Base-by-base conservation (phyloP, 2,888 invertebrate species). In the Synergus gifuensis region DNA sequence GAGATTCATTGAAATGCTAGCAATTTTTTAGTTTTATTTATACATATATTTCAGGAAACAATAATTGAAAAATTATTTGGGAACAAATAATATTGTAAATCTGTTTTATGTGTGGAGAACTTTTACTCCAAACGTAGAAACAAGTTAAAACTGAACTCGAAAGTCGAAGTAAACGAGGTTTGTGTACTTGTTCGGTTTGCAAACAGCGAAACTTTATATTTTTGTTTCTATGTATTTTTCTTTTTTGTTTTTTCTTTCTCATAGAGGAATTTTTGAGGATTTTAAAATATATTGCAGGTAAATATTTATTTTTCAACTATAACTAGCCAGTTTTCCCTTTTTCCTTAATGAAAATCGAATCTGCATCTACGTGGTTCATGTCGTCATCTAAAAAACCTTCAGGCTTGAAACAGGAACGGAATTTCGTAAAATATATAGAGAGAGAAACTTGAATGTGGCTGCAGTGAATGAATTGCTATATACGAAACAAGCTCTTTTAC, bases 371-470 rank as follows among this genome's bases (percentile, higher is more conserved):
- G 22, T 22, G 44, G 18, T 67, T 67, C 22, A 67, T 67, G 14
- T 46, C 44, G n/a, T 18, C 14, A 22, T 46, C 46, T 46, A 46
- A 67, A 67, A 46, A 46, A 67, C 44, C 67, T 46, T 46, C 22
- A 46, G 18, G 22, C 2, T n/a, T 9, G 9, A 67, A 22, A 46
- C 28, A 22, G 5, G 22, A 67, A 22, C 12, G 46, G 12, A 46
- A 46, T 67, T 67, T 67, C 22, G 12, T 46, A n/a, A 67, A 42
- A 67, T 66, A 12, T 22, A 69, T 69, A 69, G 14, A 69, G 22
- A 40, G 4, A 9, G 16, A 49, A 54, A 49, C 16, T 46, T 22
- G 46, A 46, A 69, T 46, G 46, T 69, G 44, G 28, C 22, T 46
- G 16, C 1, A 44, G 28, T 69, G 22, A 69, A 69, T 46, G 67